Base-by-base conservation (phyloP, 2,888 invertebrate species). In the Theretra japonica region DNA sequence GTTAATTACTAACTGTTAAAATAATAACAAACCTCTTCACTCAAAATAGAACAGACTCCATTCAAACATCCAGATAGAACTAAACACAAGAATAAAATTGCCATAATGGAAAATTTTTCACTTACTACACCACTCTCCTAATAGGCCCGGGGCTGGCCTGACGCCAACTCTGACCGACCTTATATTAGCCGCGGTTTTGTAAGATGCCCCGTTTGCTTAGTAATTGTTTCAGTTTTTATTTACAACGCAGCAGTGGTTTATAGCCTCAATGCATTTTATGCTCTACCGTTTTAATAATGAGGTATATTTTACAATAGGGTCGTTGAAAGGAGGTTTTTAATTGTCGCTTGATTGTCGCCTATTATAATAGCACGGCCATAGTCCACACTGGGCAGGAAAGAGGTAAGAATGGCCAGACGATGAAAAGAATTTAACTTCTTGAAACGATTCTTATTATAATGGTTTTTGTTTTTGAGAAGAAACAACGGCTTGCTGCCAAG, bases 111-210 rank as follows among this genome's bases (percentile, higher is more conserved):
- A 65, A 33, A 60, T 23, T 23, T 65, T 53, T 56, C 53, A 56
- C 71, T 68, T 60, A 33, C 50, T 69, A 53, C 59, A 60, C 53
- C 53, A 60, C 50, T 25, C 58, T 53, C 72, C 69, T 60, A 62
- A 65, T 60, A 60, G 48, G 59, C 60, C 19, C 5, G 68, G 19
- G n/a, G 48, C 72, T 81, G 82, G 85, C 78, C 33, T 17, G 7
- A 33, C 8, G 79, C 85, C 82, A 83, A 76, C 23, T 59, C 50
- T 30, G 57, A 68, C 58, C 59, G 73, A 77, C 76, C 76, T 76
- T 75, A 72, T 76, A 80, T 79, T 76, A 76, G 72, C 60, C 58
- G 74, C 71, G 68, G 73, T 70, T 71, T 77, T 76, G 74, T 74
- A 74, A 75, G 79, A 69, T 62, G 69, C 71, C 68, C 58, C 73